Conservation (phyloP, 1,140 invertebrate genomes). For the Gryon sp. region DNA sequence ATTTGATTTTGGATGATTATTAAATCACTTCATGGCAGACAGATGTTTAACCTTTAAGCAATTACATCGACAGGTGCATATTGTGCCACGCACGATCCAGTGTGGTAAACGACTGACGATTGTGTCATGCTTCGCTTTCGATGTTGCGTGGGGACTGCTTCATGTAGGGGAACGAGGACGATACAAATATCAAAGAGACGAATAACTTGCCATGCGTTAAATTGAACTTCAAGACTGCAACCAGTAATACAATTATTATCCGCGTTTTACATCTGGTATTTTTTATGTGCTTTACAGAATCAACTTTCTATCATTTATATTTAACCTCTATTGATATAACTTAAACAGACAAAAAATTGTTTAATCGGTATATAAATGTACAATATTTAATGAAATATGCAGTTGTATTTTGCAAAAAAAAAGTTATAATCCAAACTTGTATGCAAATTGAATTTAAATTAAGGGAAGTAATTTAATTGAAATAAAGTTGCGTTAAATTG, state of each 20-base stretch:
- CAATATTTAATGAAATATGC: no score
- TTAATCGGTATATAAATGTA: no score
- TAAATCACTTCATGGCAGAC: constrained; percentile 49
- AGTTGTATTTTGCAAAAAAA: no score
- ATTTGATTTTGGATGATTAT: constrained; percentile 49
- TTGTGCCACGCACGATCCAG: constrained; percentile 56
- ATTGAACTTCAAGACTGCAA: constrained; percentile 75
- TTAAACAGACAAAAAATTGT: no score
- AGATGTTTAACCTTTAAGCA: constrained; percentile 62
- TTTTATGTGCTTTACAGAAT: constrained; percentile 49
- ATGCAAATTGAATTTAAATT: neutral
- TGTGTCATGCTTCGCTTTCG: constrained; percentile 57
- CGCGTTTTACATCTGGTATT: constrained; percentile 51
- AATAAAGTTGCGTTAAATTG: constrained; percentile 11
- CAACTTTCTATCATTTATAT: constrained; percentile 44
- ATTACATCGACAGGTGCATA: constrained; percentile 62
- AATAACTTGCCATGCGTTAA: constrained; percentile 77
- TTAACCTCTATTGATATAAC: constrained; percentile 12
- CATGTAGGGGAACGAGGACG: constrained; percentile 34
- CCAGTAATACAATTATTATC: constrained; percentile 48
- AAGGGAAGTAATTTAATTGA: neutral
- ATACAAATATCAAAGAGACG: constrained; percentile 53
- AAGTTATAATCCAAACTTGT: no score
- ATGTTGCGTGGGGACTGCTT: constrained; percentile 33
- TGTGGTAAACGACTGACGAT: constrained; percentile 59